Base-by-base conservation (phyloP, 1,140 invertebrate species). In the Drosophila sulfurigaster region DNA sequence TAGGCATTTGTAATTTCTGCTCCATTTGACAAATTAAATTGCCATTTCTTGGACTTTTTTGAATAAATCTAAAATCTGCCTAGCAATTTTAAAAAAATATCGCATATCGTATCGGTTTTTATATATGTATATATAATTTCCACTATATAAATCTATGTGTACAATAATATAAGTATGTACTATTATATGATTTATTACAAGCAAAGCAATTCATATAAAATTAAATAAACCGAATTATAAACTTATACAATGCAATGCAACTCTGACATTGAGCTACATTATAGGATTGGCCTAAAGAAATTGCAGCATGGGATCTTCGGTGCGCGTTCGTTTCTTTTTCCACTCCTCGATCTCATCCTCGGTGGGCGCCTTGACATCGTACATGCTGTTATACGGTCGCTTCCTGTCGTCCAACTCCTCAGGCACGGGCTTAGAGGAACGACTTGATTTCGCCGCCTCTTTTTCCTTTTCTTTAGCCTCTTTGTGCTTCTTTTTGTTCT, bases 311-410 rank as follows among this genome's bases (percentile, higher is more conserved):
- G 98, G 98, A 94, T 99, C 98, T 69, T 99, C 98, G 2, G 96
- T 95, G 38, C 97, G 93, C 65, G 94, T 93, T 25, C 96, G 94
- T 92, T 98, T 99, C 94, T 98, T 96, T 78, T 96, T 95, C 93
- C 97, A 99, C 1, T 98, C 98, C 93, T 99, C 98, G 91, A 99
- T 96, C 93, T 99, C 97, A 82, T 98, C 97, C 67, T 97, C 96
- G 0, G 97, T 97, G 1, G 97, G 97, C 78, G 96, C 96, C 72
- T 96, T 96, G 0, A 95, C 95, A 77, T 97, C 95, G 75, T 95
- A 96, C 95, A 96, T 96, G 81, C 97, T 98, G 91, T 99, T 99
- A 91, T 99, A 99, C 0, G 96, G 95, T 20, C 98, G 93, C 92
- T 99, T 98, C 25, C 98, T 93, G 91, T 99, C 98, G 93, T 98